Evolutionary conservation across 1,140 invertebrate species (phyloP).

Genomic region (Bombus ignitus): DNA sequence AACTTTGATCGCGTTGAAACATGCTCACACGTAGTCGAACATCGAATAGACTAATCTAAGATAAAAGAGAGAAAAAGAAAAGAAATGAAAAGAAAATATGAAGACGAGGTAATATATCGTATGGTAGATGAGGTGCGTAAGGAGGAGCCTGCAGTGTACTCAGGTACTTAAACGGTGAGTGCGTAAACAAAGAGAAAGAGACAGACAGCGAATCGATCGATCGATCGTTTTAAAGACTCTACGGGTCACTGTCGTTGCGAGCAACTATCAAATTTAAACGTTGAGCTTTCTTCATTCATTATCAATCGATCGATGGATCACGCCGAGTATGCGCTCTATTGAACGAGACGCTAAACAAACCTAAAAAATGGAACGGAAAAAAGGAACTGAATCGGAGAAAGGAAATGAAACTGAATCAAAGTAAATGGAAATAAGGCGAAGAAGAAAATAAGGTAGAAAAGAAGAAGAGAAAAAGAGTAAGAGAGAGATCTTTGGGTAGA

Average conservation of each 20-base stretch:
- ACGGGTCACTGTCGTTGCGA: neutral
- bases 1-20: neutral
- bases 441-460: neutral
- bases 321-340: slow-evolving; percentile 3
- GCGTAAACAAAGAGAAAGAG: slow-evolving; percentile 25
- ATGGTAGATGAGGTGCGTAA: slow-evolving; percentile 45
- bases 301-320: slow-evolving; percentile 46
- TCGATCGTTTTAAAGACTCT: neutral
- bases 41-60: neutral
- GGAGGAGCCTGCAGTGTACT: slow-evolving; percentile 57
- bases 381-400: neutral
- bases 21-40: neutral
- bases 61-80: slow-evolving; percentile 28
- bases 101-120: slow-evolving; percentile 21
- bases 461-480: slow-evolving; percentile 29
- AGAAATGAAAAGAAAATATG: neutral
- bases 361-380: neutral
- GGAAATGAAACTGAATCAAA: neutral
- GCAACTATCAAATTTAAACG: neutral
- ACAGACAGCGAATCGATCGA: slow-evolving; percentile 32
- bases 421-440: neutral
- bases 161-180: slow-evolving; percentile 42
- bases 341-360: neutral
- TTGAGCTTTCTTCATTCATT: neutral
- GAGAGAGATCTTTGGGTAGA: slow-evolving; percentile 77